A percentile compares a stretch with the other conserved stretches of the same genome.
phyloP scores from a whole-genome alignment of 30 jellyfish, hydroid and myxozoan genomes.

The Catostylus mosaicus region DNA sequence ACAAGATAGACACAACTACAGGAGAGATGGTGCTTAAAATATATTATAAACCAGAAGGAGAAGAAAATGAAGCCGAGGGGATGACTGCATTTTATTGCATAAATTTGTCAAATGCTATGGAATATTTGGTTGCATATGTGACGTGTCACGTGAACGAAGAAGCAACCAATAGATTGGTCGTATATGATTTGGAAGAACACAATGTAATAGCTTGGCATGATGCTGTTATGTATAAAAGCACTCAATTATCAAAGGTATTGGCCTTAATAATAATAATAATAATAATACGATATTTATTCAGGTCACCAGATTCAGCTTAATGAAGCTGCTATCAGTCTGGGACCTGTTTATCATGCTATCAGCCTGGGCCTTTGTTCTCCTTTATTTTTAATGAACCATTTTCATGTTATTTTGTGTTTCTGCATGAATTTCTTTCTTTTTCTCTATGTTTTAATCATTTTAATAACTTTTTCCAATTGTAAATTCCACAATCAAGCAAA shows the following conservation, averaged over 20 bases:
- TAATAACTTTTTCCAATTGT: too few relatives aligned
- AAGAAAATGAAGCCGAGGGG: conserved; percentile 5
- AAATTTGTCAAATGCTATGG: conserved; percentile 5
- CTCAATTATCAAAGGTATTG: conserved; percentile 15
- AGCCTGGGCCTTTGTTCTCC: too few relatives aligned
- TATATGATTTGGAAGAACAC: conserved; percentile 6
- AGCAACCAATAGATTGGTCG: conserved; percentile 14
- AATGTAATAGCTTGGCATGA: conserved; percentile 18
- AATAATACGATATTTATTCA: too few relatives aligned
- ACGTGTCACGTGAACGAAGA: conserved; percentile 26
- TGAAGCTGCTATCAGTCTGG: too few relatives aligned
- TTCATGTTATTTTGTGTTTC: too few relatives aligned
- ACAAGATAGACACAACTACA: conserved; percentile 19
- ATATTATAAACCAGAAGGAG: conserved; percentile 32
- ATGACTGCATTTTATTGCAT: conserved; percentile 30
- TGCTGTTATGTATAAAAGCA: not conserved
- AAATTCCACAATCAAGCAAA: too few relatives aligned
- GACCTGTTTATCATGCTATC: too few relatives aligned
- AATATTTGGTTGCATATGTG: conserved; percentile 33
- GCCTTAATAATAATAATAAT: too few relatives aligned
- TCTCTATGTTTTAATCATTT: too few relatives aligned
- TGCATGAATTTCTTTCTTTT: too few relatives aligned
- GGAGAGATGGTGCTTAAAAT: conserved; percentile 28
- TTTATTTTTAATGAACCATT: too few relatives aligned
- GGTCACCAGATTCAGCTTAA: too few relatives aligned